These are phyloP conservation scores for Sphinx pinastri DNA, from an alignment of 2,888 invertebrate species.

Conservation along the genomic window DNA sequence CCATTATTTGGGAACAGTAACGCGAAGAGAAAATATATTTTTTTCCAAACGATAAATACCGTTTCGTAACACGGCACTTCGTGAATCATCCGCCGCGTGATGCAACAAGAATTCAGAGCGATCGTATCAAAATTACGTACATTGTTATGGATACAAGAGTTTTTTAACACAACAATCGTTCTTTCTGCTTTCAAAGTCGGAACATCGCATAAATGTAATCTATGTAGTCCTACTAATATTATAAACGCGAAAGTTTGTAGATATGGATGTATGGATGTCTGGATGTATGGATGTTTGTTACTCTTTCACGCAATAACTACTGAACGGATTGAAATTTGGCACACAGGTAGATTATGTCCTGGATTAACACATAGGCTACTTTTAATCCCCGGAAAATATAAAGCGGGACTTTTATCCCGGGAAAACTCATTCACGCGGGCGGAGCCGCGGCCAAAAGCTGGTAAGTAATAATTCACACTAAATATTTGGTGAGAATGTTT, in stretches of 20 bases:
- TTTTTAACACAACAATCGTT: constrained; percentile 15
- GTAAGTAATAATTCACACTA: constrained; percentile 31
- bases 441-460: no score
- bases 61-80: constrained; percentile 36
- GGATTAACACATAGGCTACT: no score
- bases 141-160: constrained; percentile 26
- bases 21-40: constrained; percentile 36
- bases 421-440: no score
- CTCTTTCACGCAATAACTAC: no score
- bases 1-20: constrained; percentile 43
- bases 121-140: constrained; percentile 22
- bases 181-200: constrained; percentile 18
- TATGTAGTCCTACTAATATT: no score
- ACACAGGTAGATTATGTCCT: no score
- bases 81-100: constrained; percentile 17
- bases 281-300: no score
- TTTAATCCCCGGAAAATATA: no score
- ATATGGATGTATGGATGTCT: no score
- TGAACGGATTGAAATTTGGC: no score
- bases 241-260: no score
- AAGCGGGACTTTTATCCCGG: no score
- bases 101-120: constrained; percentile 17
- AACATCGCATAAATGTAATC: constrained; percentile 28
- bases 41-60: constrained; percentile 40
- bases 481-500: constrained; percentile 36